Evolutionary conservation across 2,888 invertebrate species (phyloP), one percentile per base, ranked within the genome.

Genomic region (Trachelus iudaicus): DNA sequence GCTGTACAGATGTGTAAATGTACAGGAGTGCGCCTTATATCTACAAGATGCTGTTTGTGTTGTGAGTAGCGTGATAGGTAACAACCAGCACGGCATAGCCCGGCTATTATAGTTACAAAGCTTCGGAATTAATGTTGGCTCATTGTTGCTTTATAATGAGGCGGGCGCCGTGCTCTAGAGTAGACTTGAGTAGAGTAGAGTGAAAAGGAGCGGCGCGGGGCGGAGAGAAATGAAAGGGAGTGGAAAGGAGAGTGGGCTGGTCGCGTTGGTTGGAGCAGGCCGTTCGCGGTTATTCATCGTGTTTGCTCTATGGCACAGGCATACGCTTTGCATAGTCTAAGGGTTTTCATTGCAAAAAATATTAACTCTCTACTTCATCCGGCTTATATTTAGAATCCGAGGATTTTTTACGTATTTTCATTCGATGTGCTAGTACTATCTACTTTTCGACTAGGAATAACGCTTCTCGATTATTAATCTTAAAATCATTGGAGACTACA

Each of bases 91-190:
- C 71, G 71, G 56, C 56, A 56, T 56, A 56, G 56, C 56, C 15
- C 56, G 23, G 56, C 56, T 71, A 71, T 71, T 71, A 71, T 34
- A 31, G 71, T 34, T 71, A 71, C 71, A 71, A 71, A 34, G 71
- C 34, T 31, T 34, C 13, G 71, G 71, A 71, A 71, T 71, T 71
- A 71, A 71, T 34, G 71, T 71, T 34, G 71, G 71, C 71, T 71
- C 71, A 71, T 71, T 71, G 71, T 71, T 71, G 71, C 31, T 34
- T 34, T 34, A 71, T 71, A 71, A 71, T 71, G 71, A 71, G 71
- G 34, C 31, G 71, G 34, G 71, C 23, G 56, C 56, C 23, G 56
- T 56, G 56, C 56, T 56, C 23, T 23, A 23, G 23, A 56, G 56
- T 23, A 56, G 56, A 56, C 56, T 23, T 23, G 23, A 56, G 23